Evolutionary conservation across 2,113 vertebrate genomes (phyloP).

Genomic region (Canis aureus): DNA sequence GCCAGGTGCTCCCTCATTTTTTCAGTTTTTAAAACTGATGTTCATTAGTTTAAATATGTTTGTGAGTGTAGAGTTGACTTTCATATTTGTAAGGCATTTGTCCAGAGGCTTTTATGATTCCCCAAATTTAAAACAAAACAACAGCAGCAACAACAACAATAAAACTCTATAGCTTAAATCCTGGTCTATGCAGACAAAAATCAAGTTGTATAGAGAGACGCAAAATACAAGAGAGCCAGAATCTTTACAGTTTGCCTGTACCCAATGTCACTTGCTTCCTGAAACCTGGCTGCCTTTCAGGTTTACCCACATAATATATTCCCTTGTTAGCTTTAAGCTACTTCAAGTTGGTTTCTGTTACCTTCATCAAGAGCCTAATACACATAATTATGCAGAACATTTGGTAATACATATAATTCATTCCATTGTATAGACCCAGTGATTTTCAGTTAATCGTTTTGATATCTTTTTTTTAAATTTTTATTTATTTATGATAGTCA

Average conservation of each 20-base stretch:
- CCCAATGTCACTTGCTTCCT: not conserved
- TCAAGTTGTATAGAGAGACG: not conserved
- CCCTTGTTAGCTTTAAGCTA: not conserved
- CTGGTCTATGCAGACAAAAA: not conserved
- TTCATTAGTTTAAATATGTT: not conserved
- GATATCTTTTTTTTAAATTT: not conserved
- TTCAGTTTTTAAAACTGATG: constrained; percentile 39
- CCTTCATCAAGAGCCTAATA: not conserved
- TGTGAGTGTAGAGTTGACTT: not conserved
- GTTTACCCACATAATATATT: not conserved
- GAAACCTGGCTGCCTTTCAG: not conserved
- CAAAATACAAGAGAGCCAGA: not conserved
- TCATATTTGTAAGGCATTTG: constrained; percentile 23
- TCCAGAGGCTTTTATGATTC: not conserved
- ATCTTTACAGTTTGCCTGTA: not conserved
- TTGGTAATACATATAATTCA: not conserved
- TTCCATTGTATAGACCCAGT: not conserved
- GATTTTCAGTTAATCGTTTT: constrained; percentile 19
- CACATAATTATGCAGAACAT: not conserved
- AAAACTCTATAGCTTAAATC: not conserved
- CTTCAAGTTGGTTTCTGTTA: constrained; percentile 58
- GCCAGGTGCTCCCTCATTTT: not conserved
- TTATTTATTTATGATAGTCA: no score
- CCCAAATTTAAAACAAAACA: constrained; percentile 30
- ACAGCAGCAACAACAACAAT: not conserved